Evolutionary conservation across 2,797 vertebrate species (phyloP), one percentile per base, ranked within the genome.

Genomic region (Sternotherus odoratus): DNA sequence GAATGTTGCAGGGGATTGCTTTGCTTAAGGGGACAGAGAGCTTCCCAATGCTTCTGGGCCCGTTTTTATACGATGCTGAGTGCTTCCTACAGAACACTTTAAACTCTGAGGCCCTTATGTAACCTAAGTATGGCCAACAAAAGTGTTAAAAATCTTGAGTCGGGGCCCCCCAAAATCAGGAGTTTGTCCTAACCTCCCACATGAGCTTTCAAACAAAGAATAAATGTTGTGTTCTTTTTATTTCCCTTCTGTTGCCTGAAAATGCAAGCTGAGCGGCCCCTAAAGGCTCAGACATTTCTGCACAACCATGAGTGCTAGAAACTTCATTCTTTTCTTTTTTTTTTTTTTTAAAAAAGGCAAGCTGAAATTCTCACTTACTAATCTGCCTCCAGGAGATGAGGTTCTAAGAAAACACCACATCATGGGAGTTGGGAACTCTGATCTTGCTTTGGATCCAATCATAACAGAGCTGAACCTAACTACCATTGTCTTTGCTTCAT

Each of bases 21-120:
- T 6, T 2, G 43, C 83, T 80, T 50, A 69, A 5, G 12, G 33
- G 50, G 19, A 33, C 39, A 82, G 63, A 83, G 80, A 83, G 53
- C 56, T 51, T 12, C 30, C 1, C 12, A 23, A 6, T 39, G 26
- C 50, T 36, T 5, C 3, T 0, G 26, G 39, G 54, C 54, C 21
- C 0, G 5, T 16, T 75, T 53, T 17, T 33, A 53, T 15, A 9
- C 13, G 26, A 11, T 28, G 63, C 77, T 8, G 63, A 63, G 26
- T 1, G 56, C 43, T 3, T 81, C 13, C 77, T 30, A 69, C 19
- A 51, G 77, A 72, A 46, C 23, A 1, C 36, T 72, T 57, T 3
- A 3, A 33, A 24, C 48, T 53, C 17, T 5, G 8, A 4, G 57
- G 1, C n/a, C 30, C 6, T 8, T 6, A 1, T 0, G 69, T 36